Evolutionary conservation across 1,140 invertebrate genomes (phyloP), one percentile per base, ranked within the genome.

Genomic region (Aphelinus atriplicis): DNA sequence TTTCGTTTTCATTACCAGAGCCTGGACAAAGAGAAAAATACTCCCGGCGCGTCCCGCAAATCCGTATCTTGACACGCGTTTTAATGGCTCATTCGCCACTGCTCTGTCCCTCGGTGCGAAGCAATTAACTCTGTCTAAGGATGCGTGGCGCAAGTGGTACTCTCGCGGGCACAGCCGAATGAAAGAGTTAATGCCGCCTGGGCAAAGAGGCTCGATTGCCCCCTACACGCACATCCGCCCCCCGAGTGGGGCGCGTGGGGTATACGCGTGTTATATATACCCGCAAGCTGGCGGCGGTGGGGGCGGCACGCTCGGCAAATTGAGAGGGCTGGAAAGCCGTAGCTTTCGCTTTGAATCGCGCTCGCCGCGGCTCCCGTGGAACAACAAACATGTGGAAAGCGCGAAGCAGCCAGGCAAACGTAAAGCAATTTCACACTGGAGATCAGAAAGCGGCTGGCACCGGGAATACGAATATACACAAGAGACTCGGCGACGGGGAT

Each of bases 351-450:
- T 60, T 45, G 58, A 60, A 60, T 63, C 26, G 62, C 62, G 47
- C 62, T n/a, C 2, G 46, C 43, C 43, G 45, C 48, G 61, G 45
- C 42, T n/a, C 10, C 45, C 47, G 64, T 42, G 51, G 50, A 70
- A 75, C 74, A 75, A 80, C 71, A 80, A 81, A 81, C 80, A 82
- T 80, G 73, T 80, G 26, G 26, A 9, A 53, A 64, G n/a, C 65
- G 62, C 69, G 64, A 64, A 73, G 61, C 66, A 80, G 72, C 61
- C 71, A 73, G 58, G 75, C 74, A 80, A 69, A 79, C 77, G 71
- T 80, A 79, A 82, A 82, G 80, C 80, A 84, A 84, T 84, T 84
- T 83, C 81, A 81, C 81, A 81, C 76, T 65, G 72, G 77, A 75
- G 79, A 83, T 82, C 80, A 75, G 78, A 79, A 82, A 81, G 80